Evolutionary conservation across 2,888 invertebrate genomes (phyloP), one percentile per base, ranked within the genome.

Genomic region (Brachylomia viminalis): DNA sequence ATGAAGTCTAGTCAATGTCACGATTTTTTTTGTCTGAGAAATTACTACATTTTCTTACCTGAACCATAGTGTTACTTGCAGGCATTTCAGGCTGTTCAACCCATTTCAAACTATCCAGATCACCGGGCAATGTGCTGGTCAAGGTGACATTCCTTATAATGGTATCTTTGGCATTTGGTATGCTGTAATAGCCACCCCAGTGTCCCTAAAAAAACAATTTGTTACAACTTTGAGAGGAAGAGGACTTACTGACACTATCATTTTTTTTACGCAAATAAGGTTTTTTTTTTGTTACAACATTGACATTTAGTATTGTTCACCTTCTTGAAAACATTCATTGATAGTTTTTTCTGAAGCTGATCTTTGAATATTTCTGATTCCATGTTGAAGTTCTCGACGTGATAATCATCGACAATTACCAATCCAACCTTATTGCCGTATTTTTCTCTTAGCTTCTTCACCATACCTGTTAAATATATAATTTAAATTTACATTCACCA

Each of bases 41-140:
- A 23, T 33, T 17, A 33, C 1, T 17, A 17, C 0, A 33, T 23
- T n/a, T 42, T 68, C 27, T 72, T 88, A 94, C 94, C 91, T 92
- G 89, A 1, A 93, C 90, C 49, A 86, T 68, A 56, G 84, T 85
- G 1, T 85, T 89, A 27, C 62, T 86, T 5, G 79, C 33, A 62
- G 76, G 23, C 7, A 74, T 45, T 6, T 76, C 23, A 49, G 92
- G 82, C 0, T 92, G 90, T 92, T 98, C 97, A 15, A 97, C 92
- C 98, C 98, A 98, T n/a, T 94, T 96, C 4, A 98, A 92, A 69
- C 97, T 97, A 17, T 98, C 97, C 45, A 98, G 94, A 90, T 98
- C 98, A 49, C 98, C 98, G 76, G 97, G 38, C 0, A 56, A 94
- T 0, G 97, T 96, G 1, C 97, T 97, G 90, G 97, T 97, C 15